These are phyloP conservation scores for Leucosticte australis DNA, from an alignment of 2,113 vertebrate genomes.

Conservation along the genomic window DNA sequence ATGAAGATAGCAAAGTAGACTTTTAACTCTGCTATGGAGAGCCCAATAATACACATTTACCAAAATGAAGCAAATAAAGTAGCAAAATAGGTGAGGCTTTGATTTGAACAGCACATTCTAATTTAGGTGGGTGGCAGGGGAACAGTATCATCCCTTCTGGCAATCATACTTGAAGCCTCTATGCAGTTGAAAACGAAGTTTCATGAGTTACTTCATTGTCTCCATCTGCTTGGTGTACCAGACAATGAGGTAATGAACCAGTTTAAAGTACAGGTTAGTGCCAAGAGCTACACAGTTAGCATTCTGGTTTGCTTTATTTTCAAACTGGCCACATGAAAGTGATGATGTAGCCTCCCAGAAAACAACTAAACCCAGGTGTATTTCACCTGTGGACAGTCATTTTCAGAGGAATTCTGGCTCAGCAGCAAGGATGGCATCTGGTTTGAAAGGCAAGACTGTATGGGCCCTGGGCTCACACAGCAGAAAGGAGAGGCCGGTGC, in stretches of 20 bases:
- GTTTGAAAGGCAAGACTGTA: background rate
- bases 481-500: rapidly evolving
- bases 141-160: background rate
- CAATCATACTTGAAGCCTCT: background rate
- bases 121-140: background rate
- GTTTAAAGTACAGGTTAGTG: background rate
- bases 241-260: background rate
- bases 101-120: background rate
- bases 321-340: background rate
- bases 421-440: background rate
- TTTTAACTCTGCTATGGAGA: background rate
- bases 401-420: background rate
- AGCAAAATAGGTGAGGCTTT: background rate
- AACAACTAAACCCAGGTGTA: background rate
- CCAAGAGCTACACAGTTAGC: background rate
- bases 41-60: background rate
- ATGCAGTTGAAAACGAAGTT: background rate
- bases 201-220: background rate
- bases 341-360: background rate
- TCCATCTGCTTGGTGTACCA: background rate
- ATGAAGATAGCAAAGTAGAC: background rate
- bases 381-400: background rate
- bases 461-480: background rate
- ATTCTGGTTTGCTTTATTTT: background rate
- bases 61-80: background rate